Evolutionary conservation across 2,888 invertebrate species (phyloP).

Genomic region (Erebia epiphron): DNA sequence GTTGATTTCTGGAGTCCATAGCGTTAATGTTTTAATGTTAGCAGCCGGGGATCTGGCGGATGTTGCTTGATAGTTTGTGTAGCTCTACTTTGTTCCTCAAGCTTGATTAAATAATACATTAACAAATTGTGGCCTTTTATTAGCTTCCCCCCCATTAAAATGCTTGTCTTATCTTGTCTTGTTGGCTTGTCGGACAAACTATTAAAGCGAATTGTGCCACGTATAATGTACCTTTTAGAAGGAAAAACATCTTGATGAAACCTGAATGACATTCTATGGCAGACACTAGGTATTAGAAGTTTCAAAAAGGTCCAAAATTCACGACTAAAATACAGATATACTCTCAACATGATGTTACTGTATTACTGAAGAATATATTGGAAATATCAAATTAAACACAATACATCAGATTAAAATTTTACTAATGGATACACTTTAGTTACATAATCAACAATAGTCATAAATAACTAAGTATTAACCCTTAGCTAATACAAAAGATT

Average conservation of each 20-base stretch:
- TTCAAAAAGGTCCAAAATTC: too few species aligned
- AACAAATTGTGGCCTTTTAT: slow-evolving; percentile 20
- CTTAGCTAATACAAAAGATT: slow-evolving; percentile 54
- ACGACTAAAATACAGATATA: too few species aligned
- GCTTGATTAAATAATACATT: slow-evolving; percentile 73
- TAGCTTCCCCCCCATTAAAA: neutral
- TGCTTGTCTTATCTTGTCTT: too few species aligned
- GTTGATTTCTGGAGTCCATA: slow-evolving; percentile 31
- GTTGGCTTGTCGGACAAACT: neutral
- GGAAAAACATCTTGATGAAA: too few species aligned
- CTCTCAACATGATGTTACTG: too few species aligned
- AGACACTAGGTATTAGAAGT: too few species aligned
- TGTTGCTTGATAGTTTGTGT: slow-evolving; percentile 67
- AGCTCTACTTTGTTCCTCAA: slow-evolving; percentile 72
- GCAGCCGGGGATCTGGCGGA: slow-evolving; percentile 43
- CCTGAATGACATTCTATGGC: too few species aligned
- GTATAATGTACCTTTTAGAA: neutral
- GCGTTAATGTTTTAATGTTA: slow-evolving; percentile 46
- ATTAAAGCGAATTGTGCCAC: neutral
- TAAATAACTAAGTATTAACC: slow-evolving; percentile 69
- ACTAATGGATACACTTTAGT: slow-evolving; percentile 77
- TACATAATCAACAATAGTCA: slow-evolving; percentile 79
- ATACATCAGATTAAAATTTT: slow-evolving; percentile 61
- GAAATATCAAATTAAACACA: neutral
- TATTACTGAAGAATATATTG: neutral